Evolutionary conservation across 2,888 invertebrate species (phyloP).

Genomic region (Physocephala rufipes): DNA sequence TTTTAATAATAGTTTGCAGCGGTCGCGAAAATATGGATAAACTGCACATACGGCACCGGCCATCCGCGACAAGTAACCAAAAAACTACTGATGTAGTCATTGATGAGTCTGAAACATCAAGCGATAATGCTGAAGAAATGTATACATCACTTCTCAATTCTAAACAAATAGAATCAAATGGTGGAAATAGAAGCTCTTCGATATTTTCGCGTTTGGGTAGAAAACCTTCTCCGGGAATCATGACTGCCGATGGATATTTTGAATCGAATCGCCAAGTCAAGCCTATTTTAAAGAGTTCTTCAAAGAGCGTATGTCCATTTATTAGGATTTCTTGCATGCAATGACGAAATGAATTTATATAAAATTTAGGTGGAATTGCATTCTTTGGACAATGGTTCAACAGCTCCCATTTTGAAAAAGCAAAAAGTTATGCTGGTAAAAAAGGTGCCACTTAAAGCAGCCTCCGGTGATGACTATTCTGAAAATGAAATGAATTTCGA

Average conservation of each 20-base stretch:
- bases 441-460: conserved; percentile 62
- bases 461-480: conserved; percentile 52
- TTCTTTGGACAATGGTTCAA: conserved; percentile 54
- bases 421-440: conserved; percentile 64
- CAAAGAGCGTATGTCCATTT: conserved; percentile 45
- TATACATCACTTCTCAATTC: conserved; percentile 54
- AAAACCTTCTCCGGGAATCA: conserved; percentile 48
- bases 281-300: conserved; percentile 60
- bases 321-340: background rate
- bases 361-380: conserved; percentile 44
- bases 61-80: conserved; percentile 47
- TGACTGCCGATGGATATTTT: conserved; percentile 37
- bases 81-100: conserved; percentile 44
- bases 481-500: conserved; percentile 48
- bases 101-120: conserved; percentile 42
- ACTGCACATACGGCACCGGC: conserved; percentile 58
- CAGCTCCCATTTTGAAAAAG: conserved; percentile 46
- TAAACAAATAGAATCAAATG: too few relatives aligned
- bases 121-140: conserved; percentile 49
- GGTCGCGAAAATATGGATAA: conserved; percentile 57
- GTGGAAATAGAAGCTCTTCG: conserved; percentile 50
- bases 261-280: conserved; percentile 53
- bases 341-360: background rate
- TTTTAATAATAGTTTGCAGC: conserved; percentile 55
- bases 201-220: conserved; percentile 64